Conservation (phyloP, 2,113 vertebrate genomes). For the Amphilophus citrinellus region DNA sequence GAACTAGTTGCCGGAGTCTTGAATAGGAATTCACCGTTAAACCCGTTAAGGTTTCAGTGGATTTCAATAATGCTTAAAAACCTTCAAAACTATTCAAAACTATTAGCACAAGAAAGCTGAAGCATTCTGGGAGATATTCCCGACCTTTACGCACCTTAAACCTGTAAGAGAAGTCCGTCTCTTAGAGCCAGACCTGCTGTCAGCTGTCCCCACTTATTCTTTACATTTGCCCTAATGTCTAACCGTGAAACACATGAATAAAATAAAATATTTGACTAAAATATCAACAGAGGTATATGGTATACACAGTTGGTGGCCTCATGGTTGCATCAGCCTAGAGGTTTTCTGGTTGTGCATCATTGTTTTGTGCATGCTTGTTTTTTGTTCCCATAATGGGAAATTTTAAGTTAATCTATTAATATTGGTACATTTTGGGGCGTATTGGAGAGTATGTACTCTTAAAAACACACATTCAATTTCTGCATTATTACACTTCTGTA, state of each 20-base stretch:
- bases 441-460: background rate
- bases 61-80: slow-evolving; percentile 27
- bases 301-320: slow-evolving; percentile 23
- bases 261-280: slow-evolving; percentile 49
- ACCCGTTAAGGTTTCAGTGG: slow-evolving; percentile 34
- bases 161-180: slow-evolving; percentile 50
- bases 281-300: slow-evolving; percentile 36
- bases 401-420: too few relatives aligned
- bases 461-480: background rate
- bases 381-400: background rate
- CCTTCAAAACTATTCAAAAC: slow-evolving; percentile 26
- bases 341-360: background rate
- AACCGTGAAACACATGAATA: slow-evolving; percentile 49
- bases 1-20: slow-evolving; percentile 53
- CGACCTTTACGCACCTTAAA: slow-evolving; percentile 39
- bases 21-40: slow-evolving; percentile 31
- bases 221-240: slow-evolving; percentile 69
- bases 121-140: slow-evolving; percentile 65
- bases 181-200: slow-evolving; percentile 36
- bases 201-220: slow-evolving; percentile 73
- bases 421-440: too few relatives aligned
- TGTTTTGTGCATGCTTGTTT: slow-evolving; percentile 20
- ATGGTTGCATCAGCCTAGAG: slow-evolving; percentile 24
- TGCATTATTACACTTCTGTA: background rate
- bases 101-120: slow-evolving; percentile 25